Conservation (phyloP, 2,797 vertebrate species). For the Brachyrhaphis roseni region DNA sequence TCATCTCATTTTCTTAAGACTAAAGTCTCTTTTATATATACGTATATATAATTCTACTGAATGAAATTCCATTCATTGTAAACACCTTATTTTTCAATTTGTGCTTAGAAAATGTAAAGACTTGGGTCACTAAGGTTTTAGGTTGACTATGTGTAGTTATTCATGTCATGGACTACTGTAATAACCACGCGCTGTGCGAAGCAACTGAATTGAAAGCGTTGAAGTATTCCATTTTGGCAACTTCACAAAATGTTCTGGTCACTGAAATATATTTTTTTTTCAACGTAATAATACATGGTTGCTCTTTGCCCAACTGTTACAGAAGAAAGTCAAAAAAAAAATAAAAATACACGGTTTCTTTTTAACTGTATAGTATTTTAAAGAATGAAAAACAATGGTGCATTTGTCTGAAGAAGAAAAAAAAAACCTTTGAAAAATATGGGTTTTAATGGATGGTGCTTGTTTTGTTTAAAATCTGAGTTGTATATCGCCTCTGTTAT, state of each 20-base stretch:
- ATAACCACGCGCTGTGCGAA: slow-evolving; percentile 82
- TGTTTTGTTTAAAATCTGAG: slow-evolving; percentile 89
- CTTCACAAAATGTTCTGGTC: slow-evolving; percentile 72
- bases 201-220: slow-evolving; percentile 73
- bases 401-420: slow-evolving; percentile 84
- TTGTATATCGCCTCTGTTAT: slow-evolving; percentile 97
- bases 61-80: slow-evolving; percentile 71
- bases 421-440: slow-evolving; percentile 82
- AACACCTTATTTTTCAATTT: slow-evolving; percentile 71
- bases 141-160: slow-evolving; percentile 76
- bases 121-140: slow-evolving; percentile 70
- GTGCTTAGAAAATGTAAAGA: slow-evolving; percentile 77
- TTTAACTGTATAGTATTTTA: slow-evolving; percentile 90
- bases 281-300: slow-evolving; percentile 74
- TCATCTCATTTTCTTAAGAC: slow-evolving; percentile 71
- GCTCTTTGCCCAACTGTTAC: slow-evolving; percentile 83
- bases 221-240: slow-evolving; percentile 74
- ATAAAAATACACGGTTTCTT: slow-evolving; percentile 76
- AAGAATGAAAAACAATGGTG: slow-evolving; percentile 84
- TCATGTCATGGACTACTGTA: slow-evolving; percentile 88
- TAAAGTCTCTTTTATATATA: slow-evolving; percentile 61
- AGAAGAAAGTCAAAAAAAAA: slow-evolving; percentile 67
- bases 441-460: slow-evolving; percentile 91
- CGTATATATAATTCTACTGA: slow-evolving; percentile 68
- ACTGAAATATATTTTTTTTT: slow-evolving; percentile 63